phyloP scores from a whole-genome alignment of 1,140 invertebrate genomes.

The Eufriesea mexicana region DNA sequence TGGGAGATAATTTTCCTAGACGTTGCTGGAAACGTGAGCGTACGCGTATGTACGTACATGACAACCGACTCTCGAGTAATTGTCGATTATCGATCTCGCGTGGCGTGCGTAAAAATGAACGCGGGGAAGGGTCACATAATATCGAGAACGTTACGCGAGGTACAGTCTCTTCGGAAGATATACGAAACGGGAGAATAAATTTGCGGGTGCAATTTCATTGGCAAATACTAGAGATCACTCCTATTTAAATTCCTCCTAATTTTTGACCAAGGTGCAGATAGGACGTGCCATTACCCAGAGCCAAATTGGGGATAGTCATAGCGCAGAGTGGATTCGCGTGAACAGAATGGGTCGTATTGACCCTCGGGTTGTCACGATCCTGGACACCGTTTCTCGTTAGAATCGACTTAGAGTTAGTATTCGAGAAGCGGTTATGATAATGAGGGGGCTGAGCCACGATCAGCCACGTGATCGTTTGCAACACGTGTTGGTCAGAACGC shows the following conservation, averaged over 20 bases:
- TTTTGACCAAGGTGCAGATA: too few species aligned
- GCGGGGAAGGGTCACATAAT: not conserved
- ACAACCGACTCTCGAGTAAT: constrained; percentile 20
- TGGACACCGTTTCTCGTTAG: constrained; percentile 33
- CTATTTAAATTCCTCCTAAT: too few species aligned
- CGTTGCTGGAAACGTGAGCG: constrained; percentile 10
- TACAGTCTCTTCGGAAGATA: not conserved
- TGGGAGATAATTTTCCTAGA: constrained; percentile 31
- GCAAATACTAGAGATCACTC: too few species aligned
- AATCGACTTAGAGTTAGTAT: constrained; percentile 12
- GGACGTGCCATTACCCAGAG: not conserved
- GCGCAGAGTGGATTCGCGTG: constrained; percentile 8
- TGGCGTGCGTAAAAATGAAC: constrained; percentile 17
- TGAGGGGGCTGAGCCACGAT: constrained; percentile 41
- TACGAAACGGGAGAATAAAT: not conserved
- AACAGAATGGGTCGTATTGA: not conserved
- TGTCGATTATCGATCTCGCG: constrained; percentile 16
- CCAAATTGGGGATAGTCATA: not conserved
- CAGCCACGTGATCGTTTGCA: constrained; percentile 45
- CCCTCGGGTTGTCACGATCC: constrained; percentile 38
- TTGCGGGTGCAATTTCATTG: not conserved
- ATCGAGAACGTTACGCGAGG: not conserved
- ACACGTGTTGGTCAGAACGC: constrained; percentile 29
- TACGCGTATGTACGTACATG: not conserved
- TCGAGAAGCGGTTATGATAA: constrained; percentile 64